Base-by-base conservation (phyloP, 2,888 invertebrate species). In the Apamea epomidion region DNA sequence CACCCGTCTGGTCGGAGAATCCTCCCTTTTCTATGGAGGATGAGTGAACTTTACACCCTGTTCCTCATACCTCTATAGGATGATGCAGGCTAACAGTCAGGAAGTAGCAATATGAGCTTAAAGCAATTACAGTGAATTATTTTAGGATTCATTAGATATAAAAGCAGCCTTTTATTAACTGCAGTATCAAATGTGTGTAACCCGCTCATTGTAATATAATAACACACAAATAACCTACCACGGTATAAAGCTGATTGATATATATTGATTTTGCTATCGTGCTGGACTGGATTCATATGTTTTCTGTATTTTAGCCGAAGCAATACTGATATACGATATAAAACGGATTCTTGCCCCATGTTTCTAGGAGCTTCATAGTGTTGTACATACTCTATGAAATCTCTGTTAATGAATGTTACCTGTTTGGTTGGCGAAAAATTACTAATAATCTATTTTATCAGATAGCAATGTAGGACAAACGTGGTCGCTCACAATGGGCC, bases 151-250 rank as follows among this genome's bases (percentile, higher is more conserved):
- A 62, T 45, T 45, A 29, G 18, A 29, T 62, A 37, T 16, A 10
- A 29, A 37, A 16, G 6, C n/a, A 48, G 54, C 12, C n/a, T 58
- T 37, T 21, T n/a, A 42, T 4, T 42, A 58, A 48, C 10, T 60
- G 14, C 10, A 64, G 48, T 70, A 54, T 71, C 75, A 82, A 78
- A 88, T 78, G 70, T 88, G 76, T 86, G 80, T 51, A 68, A 45
- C 14, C 69, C 69, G 25, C 68, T 65, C 42, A 29, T 48, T 67
- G 51, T 74, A 73, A 78, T 78, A 81, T 80, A 82, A 51, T 51
- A 51, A 82, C 82, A 89, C 87, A 87, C 82, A 80, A 86, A 81
- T 81, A 76, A 82, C 65, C 87, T 87, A 87, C 81, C 81, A 78
- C 87, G 60, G 82, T 65, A 78, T 81, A 78, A 79, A 32, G 45